phyloP scores from a whole-genome alignment of 1,140 invertebrate genomes.

The Drosophila ananassae region DNA sequence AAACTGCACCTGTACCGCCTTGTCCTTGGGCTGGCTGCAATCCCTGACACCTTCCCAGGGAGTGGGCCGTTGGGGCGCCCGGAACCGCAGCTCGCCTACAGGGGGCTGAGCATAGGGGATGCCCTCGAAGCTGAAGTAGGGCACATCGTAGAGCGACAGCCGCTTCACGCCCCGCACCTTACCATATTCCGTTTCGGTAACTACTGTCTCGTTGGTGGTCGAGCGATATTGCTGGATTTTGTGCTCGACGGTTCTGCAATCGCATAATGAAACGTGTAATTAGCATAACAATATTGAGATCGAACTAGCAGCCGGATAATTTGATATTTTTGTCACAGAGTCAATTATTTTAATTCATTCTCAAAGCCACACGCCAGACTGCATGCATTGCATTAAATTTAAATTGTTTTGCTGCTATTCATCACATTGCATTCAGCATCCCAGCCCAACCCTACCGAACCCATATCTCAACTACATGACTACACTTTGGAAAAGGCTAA shows the following conservation, averaged over 20 bases:
- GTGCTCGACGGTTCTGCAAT: conserved; percentile 74
- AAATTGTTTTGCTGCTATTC: conserved; percentile 68
- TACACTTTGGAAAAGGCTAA: background rate
- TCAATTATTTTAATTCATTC: conserved; percentile 65
- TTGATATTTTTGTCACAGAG: conserved; percentile 55
- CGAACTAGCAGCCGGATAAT: conserved; percentile 33
- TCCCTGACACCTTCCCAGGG: conserved; percentile 73
- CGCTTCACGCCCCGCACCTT: conserved; percentile 73
- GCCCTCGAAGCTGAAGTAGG: conserved; percentile 85
- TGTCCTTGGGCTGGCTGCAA: conserved; percentile 81
- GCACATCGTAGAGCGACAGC: conserved; percentile 63
- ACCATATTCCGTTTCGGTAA: conserved; percentile 74
- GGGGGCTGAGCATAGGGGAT: conserved; percentile 87
- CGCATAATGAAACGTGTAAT: conserved; percentile 31
- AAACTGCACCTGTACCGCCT: conserved; percentile 78
- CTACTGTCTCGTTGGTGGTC: conserved; percentile 69
- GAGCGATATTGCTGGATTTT: conserved; percentile 74
- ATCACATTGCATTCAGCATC: conserved; percentile 43
- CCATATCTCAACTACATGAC: conserved; percentile 18
- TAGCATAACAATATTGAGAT: conserved; percentile 43
- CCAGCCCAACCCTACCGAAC: conserved; percentile 15
- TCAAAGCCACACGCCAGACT: conserved; percentile 51
- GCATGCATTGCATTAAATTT: conserved; percentile 63
- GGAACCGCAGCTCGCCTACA: conserved; percentile 85
- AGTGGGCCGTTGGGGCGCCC: conserved; percentile 84